Conservation (phyloP, 1,140 invertebrate genomes). For the Drosophila sucinea region DNA sequence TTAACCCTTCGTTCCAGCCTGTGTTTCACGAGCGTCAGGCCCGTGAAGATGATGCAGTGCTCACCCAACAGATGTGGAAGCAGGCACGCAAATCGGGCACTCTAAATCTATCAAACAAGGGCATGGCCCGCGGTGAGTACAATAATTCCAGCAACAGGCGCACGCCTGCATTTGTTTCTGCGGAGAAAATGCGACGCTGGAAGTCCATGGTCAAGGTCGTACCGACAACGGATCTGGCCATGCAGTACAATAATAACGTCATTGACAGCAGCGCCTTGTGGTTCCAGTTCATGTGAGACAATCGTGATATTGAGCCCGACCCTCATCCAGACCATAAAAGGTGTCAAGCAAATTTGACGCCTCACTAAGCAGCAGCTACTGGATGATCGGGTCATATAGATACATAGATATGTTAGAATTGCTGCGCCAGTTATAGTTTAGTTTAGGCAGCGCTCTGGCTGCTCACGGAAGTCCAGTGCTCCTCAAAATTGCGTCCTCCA, state of each 20-base stretch:
- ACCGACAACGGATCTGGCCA: neutral
- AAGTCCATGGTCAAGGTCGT: conserved; percentile 22
- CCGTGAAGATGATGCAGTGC: conserved; percentile 86
- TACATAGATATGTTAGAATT: conserved; percentile 3
- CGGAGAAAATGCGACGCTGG: conserved; percentile 47
- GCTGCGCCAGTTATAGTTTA: conserved; percentile 35
- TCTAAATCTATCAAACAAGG: conserved; percentile 90
- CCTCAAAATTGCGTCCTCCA: conserved; percentile 78
- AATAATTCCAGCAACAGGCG: neutral
- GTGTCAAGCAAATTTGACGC: conserved; percentile 58
- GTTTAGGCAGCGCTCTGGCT: conserved; percentile 39
- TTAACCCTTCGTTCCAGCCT: conserved; percentile 84
- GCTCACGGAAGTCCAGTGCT: conserved; percentile 35
- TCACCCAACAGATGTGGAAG: conserved; percentile 89
- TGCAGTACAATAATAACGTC: conserved; percentile 4
- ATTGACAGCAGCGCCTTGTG: conserved; percentile 66
- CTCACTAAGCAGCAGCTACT: conserved; percentile 24
- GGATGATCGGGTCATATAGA: conserved; percentile 33
- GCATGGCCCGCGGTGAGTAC: conserved; percentile 88
- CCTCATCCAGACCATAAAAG: conserved; percentile 53
- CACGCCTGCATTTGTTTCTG: conserved; percentile 37
- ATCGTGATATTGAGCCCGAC: conserved; percentile 48
- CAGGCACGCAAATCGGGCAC: conserved; percentile 90
- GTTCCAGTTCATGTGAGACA: conserved; percentile 62
- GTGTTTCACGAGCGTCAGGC: conserved; percentile 88